Evolutionary conservation across 2,797 vertebrate species (phyloP).

Genomic region (Paguma larvata): DNA sequence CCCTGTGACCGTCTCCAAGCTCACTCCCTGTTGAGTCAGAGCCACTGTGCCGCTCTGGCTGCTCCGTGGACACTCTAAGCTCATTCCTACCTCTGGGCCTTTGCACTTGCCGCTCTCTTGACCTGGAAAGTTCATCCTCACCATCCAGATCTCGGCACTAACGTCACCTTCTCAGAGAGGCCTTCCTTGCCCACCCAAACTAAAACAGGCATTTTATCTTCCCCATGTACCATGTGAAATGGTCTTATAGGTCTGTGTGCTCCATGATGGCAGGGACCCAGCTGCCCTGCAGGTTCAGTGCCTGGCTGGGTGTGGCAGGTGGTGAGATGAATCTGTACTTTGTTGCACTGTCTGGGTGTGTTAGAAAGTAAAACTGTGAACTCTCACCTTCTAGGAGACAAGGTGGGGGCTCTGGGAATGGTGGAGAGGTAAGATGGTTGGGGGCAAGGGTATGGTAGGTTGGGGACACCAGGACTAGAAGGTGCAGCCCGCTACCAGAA

Average conservation of each 20-base stretch:
- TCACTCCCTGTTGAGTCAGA: background rate
- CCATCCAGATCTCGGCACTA: background rate
- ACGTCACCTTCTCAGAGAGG: background rate
- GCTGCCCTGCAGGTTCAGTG: background rate
- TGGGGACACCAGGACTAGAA: background rate
- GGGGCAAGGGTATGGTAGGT: background rate
- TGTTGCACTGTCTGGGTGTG: background rate
- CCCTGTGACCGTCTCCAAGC: background rate
- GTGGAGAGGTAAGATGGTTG: background rate
- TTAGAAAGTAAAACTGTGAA: background rate
- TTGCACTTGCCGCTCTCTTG: background rate
- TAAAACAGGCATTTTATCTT: background rate
- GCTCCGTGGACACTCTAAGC: background rate
- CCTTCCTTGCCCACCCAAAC: background rate
- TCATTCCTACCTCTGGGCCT: background rate
- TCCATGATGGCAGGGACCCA: fast-evolving
- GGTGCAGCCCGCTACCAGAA: background rate
- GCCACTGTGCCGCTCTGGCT: background rate
- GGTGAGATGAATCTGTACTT: background rate
- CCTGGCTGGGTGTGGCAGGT: background rate
- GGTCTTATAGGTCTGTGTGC: background rate
- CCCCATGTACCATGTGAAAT: fast-evolving
- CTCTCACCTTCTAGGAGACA: background rate
- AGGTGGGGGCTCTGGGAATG: background rate
- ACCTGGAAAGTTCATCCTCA: background rate